phyloP scores from a whole-genome alignment of 2,888 invertebrate species.

The Caenorhabditis macrosperma region DNA sequence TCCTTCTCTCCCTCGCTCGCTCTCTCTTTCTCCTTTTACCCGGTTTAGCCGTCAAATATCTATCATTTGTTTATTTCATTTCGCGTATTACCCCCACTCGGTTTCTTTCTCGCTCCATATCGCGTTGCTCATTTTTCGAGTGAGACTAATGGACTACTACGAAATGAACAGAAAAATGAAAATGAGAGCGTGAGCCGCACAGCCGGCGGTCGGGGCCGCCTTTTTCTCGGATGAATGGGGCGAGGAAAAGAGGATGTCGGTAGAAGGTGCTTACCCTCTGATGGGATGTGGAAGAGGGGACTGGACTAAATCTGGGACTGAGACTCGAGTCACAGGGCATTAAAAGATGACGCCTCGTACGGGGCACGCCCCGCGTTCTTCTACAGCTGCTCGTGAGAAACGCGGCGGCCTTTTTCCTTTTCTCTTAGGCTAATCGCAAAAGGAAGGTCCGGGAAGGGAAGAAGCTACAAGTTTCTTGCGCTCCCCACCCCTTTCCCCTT shows the following conservation, averaged over 20 bases:
- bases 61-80: constrained; percentile 53
- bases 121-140: constrained; percentile 46
- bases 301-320: constrained; percentile 21
- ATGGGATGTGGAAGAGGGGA: constrained; percentile 5
- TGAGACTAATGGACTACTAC: constrained; percentile 56
- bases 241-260: constrained; percentile 3
- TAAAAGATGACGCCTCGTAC: constrained; percentile 23
- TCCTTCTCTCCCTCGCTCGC: not conserved
- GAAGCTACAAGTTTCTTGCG: constrained; percentile 2
- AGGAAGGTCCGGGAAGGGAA: constrained; percentile 10
- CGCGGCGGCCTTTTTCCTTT: not conserved
- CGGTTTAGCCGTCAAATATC: constrained; percentile 46
- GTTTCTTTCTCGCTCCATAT: not conserved
- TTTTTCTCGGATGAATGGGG: constrained; percentile 3
- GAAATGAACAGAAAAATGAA: constrained; percentile 56
- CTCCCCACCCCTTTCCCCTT: not conserved
- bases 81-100: constrained; percentile 38
- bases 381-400: constrained; percentile 47
- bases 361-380: not conserved
- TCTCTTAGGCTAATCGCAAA: not conserved
- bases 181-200: constrained; percentile 15
- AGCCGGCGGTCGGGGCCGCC: not conserved
- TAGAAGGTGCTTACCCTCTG: constrained; percentile 21
- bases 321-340: constrained; percentile 14
- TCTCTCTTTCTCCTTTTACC: not conserved